Evolutionary conservation across 2,888 invertebrate genomes (phyloP), one percentile per base, ranked within the genome.

Genomic region (Apantesis nais): DNA sequence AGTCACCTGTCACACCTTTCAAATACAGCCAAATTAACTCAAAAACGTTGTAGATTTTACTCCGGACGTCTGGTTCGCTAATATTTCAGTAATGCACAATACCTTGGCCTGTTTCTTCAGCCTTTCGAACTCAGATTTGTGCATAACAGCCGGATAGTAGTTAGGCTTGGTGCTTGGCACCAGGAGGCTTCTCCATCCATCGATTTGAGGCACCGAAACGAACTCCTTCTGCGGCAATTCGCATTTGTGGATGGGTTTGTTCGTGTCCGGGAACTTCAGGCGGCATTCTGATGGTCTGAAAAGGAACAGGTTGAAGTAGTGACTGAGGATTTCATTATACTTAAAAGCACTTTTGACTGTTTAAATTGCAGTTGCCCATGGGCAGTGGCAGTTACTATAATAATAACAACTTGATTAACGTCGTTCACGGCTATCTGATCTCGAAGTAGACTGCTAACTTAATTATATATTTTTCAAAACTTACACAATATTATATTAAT

Each of bases 61-160:
- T 39, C 39, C 39, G 12, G 39, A 39, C 9, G 39, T 39, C 39
- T 0, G 12, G 39, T 0, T 39, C 12, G 39, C 12, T 8, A 12
- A 12, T 52, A n/a, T 19, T 9, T 9, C 8, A n/a, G n/a, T n/a
- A 52, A n/a, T 52, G 12, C 25, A 61, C 60, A 34, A 61, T 37
- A 96, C 96, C 88, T 92, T 95, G 0, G 97, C 96, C 74, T 96
- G 96, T 61, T 94, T 91, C 83, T 95, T 94, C 7, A 97, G 85
- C 48, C 96, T 89, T 1, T 96, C 92, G 74, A 96, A 96, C 75
- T 97, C 97, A 0, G 91, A 88, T 70, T 93, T 95, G 0, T 96
- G 95, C 86, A 97, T 94, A 58, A 97, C 90, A 5, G 96, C 96
- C 0, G 97, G 96, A 78, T 96, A 95, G 70, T 92, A 92, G 74